These are phyloP conservation scores for Drosophila lutescens DNA, from an alignment of 2,888 invertebrate species.

Conservation along the genomic window DNA sequence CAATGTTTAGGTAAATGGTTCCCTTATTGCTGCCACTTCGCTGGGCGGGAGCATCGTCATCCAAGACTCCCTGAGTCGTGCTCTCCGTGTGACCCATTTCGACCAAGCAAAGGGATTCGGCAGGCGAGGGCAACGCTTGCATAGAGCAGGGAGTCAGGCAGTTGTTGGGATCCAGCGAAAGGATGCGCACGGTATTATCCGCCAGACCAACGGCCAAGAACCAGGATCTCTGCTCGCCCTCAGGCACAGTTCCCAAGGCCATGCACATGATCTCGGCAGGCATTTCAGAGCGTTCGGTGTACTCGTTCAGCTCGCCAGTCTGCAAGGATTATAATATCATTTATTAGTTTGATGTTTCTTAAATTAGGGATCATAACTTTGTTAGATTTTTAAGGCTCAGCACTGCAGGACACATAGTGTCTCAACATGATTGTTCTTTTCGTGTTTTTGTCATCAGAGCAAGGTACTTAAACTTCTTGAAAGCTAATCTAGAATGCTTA, in stretches of 20 bases:
- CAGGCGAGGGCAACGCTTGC: conserved; percentile 97
- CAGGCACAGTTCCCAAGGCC: conserved; percentile 97
- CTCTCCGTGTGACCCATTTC: conserved; percentile 92
- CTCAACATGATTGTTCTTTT: conserved; percentile 83
- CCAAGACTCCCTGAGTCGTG: conserved; percentile 84
- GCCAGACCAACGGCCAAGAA: conserved; percentile 98
- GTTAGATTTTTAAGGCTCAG: conserved; percentile 68
- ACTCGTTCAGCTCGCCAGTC: conserved; percentile 99
- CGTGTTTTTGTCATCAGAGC: conserved; percentile 83
- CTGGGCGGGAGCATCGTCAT: conserved; percentile 85
- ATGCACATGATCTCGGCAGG: conserved; percentile 99
- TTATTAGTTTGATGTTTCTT: neutral
- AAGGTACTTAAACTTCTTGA: conserved; percentile 8
- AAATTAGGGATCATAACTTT: neutral
- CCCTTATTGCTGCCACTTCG: conserved; percentile 86
- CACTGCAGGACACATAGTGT: conserved; percentile 85
- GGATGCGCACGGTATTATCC: conserved; percentile 98
- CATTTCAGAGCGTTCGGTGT: conserved; percentile 98
- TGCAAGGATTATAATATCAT: conserved; percentile 81
- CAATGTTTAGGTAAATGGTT: conserved; percentile 96
- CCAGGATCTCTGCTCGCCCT: conserved; percentile 97
- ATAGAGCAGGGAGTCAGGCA: conserved; percentile 97
- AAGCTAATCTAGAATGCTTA: conserved; percentile 86
- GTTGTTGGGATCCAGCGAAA: conserved; percentile 98
- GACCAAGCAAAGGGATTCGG: conserved; percentile 98